Evolutionary conservation across 2,888 invertebrate genomes (phyloP).

Genomic region (Dasysyrphus tricinctus): DNA sequence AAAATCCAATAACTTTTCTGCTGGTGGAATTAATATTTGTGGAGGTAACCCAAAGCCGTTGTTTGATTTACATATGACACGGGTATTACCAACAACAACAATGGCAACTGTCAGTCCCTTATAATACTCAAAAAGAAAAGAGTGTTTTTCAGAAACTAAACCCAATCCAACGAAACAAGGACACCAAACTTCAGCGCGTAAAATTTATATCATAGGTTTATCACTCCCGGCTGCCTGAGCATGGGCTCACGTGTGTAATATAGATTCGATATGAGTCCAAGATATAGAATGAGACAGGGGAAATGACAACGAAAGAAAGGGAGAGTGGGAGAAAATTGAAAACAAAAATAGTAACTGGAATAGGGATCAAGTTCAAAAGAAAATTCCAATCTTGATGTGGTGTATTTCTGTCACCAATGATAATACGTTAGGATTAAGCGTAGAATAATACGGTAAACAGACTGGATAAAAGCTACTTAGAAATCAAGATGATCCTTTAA

Average conservation of each 20-base stretch:
- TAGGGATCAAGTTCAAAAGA: constrained; percentile 42
- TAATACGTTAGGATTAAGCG: constrained; percentile 68
- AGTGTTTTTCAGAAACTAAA: constrained; percentile 6
- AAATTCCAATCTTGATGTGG: constrained; percentile 57
- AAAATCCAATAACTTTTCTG: background rate
- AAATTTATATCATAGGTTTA: constrained; percentile 69
- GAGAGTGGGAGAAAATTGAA: background rate
- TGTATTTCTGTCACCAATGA: constrained; percentile 64
- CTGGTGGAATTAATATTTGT: constrained; percentile 6
- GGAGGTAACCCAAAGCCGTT: background rate
- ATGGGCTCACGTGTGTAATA: constrained; percentile 61
- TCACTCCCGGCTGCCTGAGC: constrained; percentile 44
- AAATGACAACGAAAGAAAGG: background rate
- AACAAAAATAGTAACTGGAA: background rate
- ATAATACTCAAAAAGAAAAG: constrained; percentile 30
- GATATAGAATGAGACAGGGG: background rate
- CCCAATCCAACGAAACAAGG: constrained; percentile 19
- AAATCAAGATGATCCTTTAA: constrained; percentile 70
- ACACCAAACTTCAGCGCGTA: constrained; percentile 52
- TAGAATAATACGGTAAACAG: constrained; percentile 69
- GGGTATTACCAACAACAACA: constrained; percentile 7
- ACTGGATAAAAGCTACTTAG: constrained; percentile 68
- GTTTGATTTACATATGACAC: constrained; percentile 56
- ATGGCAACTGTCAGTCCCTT: constrained; percentile 46
- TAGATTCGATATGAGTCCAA: constrained; percentile 15